Evolutionary conservation across 1,140 invertebrate species (phyloP).

Genomic region (Danaus plexippus): DNA sequence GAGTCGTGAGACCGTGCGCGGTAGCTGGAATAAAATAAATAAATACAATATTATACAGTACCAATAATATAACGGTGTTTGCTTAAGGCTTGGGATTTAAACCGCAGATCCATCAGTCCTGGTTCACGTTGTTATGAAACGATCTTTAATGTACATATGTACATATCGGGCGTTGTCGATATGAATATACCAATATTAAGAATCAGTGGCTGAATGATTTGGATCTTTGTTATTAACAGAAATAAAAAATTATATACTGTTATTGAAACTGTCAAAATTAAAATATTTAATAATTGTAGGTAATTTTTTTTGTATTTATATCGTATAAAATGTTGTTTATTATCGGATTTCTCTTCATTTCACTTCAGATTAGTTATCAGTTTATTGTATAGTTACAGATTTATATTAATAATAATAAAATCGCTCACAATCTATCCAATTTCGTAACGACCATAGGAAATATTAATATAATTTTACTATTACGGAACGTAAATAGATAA

Average conservation of each 20-base stretch:
- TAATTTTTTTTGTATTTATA: too few relatives aligned
- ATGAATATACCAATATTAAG: neutral
- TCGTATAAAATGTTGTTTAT: too few relatives aligned
- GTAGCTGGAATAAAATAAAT: constrained; percentile 53
- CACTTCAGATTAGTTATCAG: too few relatives aligned
- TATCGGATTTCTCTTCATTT: too few relatives aligned
- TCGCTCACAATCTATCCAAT: neutral
- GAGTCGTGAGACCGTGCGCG: constrained; percentile 56
- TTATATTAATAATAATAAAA: neutral
- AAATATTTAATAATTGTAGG: too few relatives aligned
- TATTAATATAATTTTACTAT: constrained; percentile 8
- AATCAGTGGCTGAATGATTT: neutral
- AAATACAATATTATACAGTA: constrained; percentile 36
- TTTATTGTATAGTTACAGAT: neutral
- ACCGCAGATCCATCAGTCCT: too few relatives aligned
- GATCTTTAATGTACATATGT: too few relatives aligned
- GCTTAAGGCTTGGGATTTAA: constrained; percentile 5
- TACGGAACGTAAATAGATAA: constrained; percentile 12
- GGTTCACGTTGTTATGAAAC: too few relatives aligned
- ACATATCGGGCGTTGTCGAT: neutral
- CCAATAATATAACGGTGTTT: constrained; percentile 30
- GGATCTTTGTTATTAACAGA: too few relatives aligned
- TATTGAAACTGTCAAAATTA: too few relatives aligned
- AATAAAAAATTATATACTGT: neutral
- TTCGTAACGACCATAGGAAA: neutral